Evolutionary conservation across 2,113 vertebrate species (phyloP).

Genomic region (Sprattus sprattus): DNA sequence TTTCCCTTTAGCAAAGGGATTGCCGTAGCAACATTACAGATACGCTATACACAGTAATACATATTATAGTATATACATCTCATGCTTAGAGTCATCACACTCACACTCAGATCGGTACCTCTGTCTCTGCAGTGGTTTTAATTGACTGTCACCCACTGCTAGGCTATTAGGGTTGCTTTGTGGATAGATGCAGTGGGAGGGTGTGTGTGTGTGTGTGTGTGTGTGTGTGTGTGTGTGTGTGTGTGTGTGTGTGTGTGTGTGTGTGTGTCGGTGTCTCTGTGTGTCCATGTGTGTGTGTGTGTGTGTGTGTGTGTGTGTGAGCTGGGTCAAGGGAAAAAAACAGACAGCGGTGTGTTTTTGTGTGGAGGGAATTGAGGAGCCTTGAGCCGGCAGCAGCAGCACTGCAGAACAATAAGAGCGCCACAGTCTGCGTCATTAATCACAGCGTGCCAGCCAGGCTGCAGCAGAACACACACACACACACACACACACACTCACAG

Average conservation of each 20-base stretch:
- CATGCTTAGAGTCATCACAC: neutral
- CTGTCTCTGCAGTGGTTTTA: neutral
- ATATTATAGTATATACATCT: neutral
- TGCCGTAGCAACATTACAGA: neutral
- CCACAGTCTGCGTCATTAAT: conserved; percentile 37
- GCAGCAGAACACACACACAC: conserved; percentile 6
- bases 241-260: neutral
- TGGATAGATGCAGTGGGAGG: neutral
- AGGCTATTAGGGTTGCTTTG: neutral
- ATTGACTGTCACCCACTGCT: conserved; percentile 10
- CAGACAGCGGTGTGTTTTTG: neutral
- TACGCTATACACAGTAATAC: neutral
- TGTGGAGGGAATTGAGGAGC: conserved; percentile 18
- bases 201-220: conserved; percentile 8
- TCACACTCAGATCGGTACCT: neutral
- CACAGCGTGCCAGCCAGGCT: conserved; percentile 17
- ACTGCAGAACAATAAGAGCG: conserved; percentile 20
- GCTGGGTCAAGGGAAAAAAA: neutral
- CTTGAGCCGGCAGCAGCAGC: neutral
- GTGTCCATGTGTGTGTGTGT: neutral
- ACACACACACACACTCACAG: neutral
- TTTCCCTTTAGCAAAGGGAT: neutral
- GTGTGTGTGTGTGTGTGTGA: neutral
- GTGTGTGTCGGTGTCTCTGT: neutral
- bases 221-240: neutral